Conservation (phyloP, 2,113 vertebrate species). For the Siniperca chuatsi region DNA sequence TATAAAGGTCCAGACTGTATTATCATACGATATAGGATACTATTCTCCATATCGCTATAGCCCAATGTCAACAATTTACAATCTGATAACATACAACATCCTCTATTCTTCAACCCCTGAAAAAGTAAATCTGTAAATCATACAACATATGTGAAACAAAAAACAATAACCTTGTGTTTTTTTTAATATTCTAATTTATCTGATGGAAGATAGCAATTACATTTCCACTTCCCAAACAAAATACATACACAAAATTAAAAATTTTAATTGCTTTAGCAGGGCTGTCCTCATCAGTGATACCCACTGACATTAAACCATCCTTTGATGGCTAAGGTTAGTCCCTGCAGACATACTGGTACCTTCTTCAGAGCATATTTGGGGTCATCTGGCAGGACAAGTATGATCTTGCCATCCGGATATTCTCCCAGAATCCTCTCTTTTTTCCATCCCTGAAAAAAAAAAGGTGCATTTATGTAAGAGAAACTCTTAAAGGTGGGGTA, state of each 20-base stretch:
- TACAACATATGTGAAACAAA: background rate
- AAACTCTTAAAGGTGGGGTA: background rate
- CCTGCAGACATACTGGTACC: conserved; percentile 80
- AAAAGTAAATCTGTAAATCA: background rate
- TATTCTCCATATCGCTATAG: background rate
- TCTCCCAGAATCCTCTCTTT: conserved; percentile 97
- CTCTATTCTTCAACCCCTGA: background rate
- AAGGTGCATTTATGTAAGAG: background rate
- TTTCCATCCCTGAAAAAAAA: conserved; percentile 92
- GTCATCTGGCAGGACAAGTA: conserved; percentile 98
- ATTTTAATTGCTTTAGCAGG: background rate
- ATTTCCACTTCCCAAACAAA: background rate
- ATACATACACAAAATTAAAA: background rate
- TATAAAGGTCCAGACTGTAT: background rate
- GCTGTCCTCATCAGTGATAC: background rate
- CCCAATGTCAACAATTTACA: background rate
- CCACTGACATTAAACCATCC: background rate
- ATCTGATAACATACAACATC: background rate
- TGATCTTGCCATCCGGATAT: conserved; percentile 98
- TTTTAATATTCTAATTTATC: background rate
- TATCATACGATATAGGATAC: background rate
- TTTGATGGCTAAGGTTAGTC: background rate
- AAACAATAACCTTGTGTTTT: background rate
- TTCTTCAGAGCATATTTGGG: conserved; percentile 98
- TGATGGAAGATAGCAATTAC: background rate